A percentile compares a stretch with the other conserved stretches of the same genome.
These are phyloP conservation scores for Rousettus madagascariensis DNA, from an alignment of 2,797 vertebrate species.

Conservation along the genomic window DNA sequence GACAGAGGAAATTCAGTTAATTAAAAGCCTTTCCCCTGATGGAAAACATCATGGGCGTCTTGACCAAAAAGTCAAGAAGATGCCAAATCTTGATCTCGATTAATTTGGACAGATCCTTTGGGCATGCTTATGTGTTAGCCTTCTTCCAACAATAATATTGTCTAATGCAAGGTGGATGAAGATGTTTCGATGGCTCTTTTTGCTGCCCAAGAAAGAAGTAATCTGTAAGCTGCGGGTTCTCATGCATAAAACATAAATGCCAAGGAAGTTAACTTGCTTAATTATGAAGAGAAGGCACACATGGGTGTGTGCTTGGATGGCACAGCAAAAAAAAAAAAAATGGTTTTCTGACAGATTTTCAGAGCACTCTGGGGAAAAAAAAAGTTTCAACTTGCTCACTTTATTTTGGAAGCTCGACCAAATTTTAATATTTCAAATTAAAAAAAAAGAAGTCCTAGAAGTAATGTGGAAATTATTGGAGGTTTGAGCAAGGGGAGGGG, in stretches of 20 bases:
- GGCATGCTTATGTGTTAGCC: not conserved
- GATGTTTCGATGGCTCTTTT: conserved; percentile 66
- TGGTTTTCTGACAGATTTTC: not conserved
- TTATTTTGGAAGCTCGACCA: not conserved
- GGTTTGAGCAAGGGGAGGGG: not conserved
- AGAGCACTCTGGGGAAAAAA: not conserved
- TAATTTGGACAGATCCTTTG: conserved; percentile 17
- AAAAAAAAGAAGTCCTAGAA: not conserved
- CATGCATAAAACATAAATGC: conserved; percentile 31
- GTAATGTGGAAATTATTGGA: not conserved
- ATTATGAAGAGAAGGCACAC: not conserved
- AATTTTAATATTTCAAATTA: not conserved
- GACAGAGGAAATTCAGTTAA: not conserved
- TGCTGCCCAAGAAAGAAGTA: not conserved
- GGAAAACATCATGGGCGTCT: not conserved
- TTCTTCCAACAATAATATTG: not conserved
- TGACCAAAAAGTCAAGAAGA: not conserved
- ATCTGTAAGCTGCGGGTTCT: not conserved
- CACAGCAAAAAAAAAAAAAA: not conserved
- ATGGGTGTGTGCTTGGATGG: not conserved
- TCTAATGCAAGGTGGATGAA: conserved; percentile 57
- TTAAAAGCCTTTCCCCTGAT: not conserved
- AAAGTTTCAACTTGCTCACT: not conserved
- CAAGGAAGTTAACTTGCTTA: conserved; percentile 45
- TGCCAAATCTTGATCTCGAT: not conserved